phyloP scores from a whole-genome alignment of 1,140 invertebrate species.

The Drosophila subpulchrella region DNA sequence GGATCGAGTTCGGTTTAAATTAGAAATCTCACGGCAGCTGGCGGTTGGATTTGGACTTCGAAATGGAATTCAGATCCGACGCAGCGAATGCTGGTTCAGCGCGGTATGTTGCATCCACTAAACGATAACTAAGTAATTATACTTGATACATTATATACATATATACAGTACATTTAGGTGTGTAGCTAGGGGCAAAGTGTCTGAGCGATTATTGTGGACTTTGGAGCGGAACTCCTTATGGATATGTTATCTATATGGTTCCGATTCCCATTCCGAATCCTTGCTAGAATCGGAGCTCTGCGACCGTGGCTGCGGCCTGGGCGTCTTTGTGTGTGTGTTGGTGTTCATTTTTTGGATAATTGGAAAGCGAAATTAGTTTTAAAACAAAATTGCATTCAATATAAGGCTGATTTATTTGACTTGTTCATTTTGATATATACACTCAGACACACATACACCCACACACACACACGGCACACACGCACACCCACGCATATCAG shows the following conservation, averaged over 20 bases:
- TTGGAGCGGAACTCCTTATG: constrained; percentile 4
- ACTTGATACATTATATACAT: constrained; percentile 55
- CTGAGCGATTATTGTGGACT: constrained; percentile 8
- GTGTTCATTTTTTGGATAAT: constrained; percentile 58
- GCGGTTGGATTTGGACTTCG: constrained; percentile 8
- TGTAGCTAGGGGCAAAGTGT: constrained; percentile 34
- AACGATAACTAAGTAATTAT: constrained; percentile 71
- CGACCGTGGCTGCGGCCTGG: constrained; percentile 39
- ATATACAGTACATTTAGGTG: constrained; percentile 51
- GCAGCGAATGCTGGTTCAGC: constrained; percentile 61
- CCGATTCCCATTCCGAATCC: neutral
- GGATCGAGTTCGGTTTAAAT: constrained; percentile 45
- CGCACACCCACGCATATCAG: constrained; percentile 44
- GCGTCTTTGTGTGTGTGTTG: constrained; percentile 53
- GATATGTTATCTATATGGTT: constrained; percentile 8
- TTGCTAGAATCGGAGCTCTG: constrained; percentile 8
- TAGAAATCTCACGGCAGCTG: constrained; percentile 71
- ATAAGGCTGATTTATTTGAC: constrained; percentile 82
- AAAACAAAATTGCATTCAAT: constrained; percentile 74
- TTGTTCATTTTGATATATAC: constrained; percentile 70
- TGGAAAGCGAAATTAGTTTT: constrained; percentile 72
- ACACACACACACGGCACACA: constrained; percentile 17
- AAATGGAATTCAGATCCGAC: constrained; percentile 1
- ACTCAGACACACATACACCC: constrained; percentile 19
- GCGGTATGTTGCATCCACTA: constrained; percentile 82